Percentiles rank a stretch among this genome's conserved stretches.
phyloP scores from a whole-genome alignment of 37 sponge, comb jelly and placozoan genomes.

The Hexactinellida sp. region DNA sequence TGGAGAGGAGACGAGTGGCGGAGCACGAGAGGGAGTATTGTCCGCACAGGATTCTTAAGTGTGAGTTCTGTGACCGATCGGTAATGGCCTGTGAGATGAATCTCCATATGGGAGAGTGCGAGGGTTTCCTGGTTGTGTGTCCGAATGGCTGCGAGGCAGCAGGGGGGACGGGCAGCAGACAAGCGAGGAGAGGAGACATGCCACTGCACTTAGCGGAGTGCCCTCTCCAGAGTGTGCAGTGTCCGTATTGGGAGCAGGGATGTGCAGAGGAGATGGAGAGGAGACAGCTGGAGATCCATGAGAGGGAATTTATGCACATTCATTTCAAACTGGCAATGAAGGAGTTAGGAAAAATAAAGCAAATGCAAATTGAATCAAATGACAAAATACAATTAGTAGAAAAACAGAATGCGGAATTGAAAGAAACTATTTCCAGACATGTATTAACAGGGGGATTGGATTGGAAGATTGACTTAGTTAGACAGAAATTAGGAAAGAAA shows the following conservation, averaged over 20 bases:
- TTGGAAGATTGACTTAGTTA: background rate
- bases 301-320: background rate
- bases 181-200: background rate
- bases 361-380: too few species aligned
- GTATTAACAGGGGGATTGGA: background rate
- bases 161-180: too few species aligned
- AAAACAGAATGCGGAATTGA: too few species aligned
- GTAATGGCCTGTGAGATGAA: background rate
- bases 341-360: too few species aligned
- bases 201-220: background rate
- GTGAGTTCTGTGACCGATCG: background rate
- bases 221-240: background rate
- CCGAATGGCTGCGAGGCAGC: background rate
- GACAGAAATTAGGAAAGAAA: background rate
- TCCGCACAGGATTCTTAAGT: background rate
- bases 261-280: background rate
- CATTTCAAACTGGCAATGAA: too few species aligned
- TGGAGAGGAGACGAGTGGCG: background rate
- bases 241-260: background rate
- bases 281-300: background rate
- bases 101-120: background rate
- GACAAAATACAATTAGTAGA: too few species aligned
- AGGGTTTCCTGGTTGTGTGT: background rate
- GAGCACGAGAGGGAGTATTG: background rate
- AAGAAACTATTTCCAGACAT: too few species aligned